phyloP scores from a whole-genome alignment of 2,888 invertebrate genomes.

The Lasioglossum calceatum region DNA sequence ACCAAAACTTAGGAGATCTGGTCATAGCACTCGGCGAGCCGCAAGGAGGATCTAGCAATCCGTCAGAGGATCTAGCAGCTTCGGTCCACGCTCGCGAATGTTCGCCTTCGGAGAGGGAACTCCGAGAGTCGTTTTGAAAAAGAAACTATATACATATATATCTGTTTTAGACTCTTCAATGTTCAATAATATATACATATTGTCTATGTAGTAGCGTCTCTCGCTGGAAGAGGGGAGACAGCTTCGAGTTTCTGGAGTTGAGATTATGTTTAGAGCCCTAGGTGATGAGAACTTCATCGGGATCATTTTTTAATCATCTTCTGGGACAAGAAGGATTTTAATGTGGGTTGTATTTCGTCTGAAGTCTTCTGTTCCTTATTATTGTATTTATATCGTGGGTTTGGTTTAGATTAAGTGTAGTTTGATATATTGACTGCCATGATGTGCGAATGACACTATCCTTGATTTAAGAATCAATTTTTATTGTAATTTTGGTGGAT shows the following conservation, averaged over 20 bases:
- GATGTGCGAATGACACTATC: not conserved
- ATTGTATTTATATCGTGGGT: not conserved
- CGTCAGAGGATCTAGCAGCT: not conserved
- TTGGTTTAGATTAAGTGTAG: not conserved
- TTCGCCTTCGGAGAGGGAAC: not conserved
- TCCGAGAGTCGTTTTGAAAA: slow-evolving; percentile 11
- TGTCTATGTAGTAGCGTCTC: not conserved
- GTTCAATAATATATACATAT: slow-evolving; percentile 12
- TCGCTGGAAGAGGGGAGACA: not conserved
- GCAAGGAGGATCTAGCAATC: slow-evolving; percentile 2
- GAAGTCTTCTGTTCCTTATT: not conserved
- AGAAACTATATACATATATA: not conserved
- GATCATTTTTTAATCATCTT: not conserved
- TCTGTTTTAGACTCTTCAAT: slow-evolving; percentile 26
- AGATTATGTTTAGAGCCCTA: not conserved
- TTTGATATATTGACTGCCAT: not conserved
- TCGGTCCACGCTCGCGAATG: slow-evolving; percentile 53
- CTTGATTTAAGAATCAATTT: not conserved
- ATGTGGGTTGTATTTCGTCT: not conserved
- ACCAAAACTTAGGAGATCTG: slow-evolving; percentile 21
- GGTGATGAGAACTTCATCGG: not conserved
- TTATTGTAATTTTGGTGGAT: not conserved
- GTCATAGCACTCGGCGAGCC: slow-evolving; percentile 49
- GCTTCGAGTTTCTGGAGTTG: not conserved
- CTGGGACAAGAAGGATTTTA: not conserved